Conservation (phyloP, 2,888 invertebrate species). For the Uloborus plumipes region DNA sequence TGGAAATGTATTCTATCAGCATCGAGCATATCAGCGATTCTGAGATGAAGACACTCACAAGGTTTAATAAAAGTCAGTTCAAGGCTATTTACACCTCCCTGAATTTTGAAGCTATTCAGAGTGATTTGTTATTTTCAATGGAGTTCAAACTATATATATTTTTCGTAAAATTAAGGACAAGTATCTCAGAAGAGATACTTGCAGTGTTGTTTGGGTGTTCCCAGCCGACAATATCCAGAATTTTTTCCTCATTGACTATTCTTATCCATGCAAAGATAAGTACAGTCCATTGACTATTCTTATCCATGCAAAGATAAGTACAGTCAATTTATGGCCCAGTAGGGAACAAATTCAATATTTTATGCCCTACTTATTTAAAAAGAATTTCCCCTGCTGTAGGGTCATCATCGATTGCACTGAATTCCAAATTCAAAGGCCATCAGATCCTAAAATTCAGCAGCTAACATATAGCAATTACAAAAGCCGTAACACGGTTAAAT, state of each 20-base stretch:
- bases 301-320: neutral
- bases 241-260: neutral
- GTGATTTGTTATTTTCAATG: neutral
- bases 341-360: neutral
- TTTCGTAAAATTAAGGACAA: neutral
- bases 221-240: slow-evolving; percentile 2
- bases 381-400: neutral
- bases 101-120: neutral
- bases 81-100: neutral
- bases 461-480: neutral
- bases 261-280: too few relatives aligned
- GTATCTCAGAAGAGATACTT: neutral
- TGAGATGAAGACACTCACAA: neutral
- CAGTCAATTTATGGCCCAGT: slow-evolving; percentile 2
- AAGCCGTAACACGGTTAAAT: neutral
- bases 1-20: neutral
- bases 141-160: neutral
- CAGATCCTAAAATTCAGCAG: neutral
- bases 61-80: neutral
- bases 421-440: slow-evolving; percentile 15
- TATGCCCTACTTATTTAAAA: neutral
- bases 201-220: neutral
- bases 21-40: neutral
- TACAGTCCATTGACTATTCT: too few relatives aligned
- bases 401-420: slow-evolving; percentile 10